Evolutionary conservation across 2,797 vertebrate species (phyloP).

Genomic region (Gastrophryne carolinensis): DNA sequence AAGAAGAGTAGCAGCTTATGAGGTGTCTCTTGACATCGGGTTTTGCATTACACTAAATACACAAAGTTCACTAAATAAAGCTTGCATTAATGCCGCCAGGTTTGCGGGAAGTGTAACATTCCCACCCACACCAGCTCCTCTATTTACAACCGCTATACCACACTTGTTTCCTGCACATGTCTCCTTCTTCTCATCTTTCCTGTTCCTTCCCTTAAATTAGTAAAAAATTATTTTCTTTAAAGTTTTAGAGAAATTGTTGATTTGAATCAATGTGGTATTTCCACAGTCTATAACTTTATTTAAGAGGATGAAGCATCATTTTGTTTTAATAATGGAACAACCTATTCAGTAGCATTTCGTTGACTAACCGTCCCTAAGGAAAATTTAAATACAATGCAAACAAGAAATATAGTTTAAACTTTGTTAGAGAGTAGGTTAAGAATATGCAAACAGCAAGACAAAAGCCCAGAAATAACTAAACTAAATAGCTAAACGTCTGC

Average conservation of each 20-base stretch:
- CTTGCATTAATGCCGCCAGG: conserved; percentile 24
- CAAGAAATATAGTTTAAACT: no score
- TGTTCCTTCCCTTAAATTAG: conserved; percentile 8
- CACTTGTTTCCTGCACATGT: conserved; percentile 39
- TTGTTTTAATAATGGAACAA: neutral
- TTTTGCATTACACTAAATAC: conserved; percentile 38
- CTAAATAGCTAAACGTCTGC: no score
- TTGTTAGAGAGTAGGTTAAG: no score
- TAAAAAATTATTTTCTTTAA: neutral
- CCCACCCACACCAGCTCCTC: conserved; percentile 36
- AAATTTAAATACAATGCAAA: no score
- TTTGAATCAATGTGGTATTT: conserved; percentile 5
- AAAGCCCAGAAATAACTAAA: no score
- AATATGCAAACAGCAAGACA: no score
- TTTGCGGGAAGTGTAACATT: conserved; percentile 35
- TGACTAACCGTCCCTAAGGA: no score
- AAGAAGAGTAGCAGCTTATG: neutral
- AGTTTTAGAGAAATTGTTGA: neutral
- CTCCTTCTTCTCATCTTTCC: conserved; percentile 40
- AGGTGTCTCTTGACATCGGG: conserved; percentile 30
- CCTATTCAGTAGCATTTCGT: neutral
- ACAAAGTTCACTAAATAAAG: conserved; percentile 27
- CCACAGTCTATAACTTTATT: conserved; percentile 17
- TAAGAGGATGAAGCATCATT: neutral
- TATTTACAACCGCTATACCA: conserved; percentile 31